phyloP scores from a whole-genome alignment of 1,140 invertebrate species.

The Procambarus virginalis region DNA sequence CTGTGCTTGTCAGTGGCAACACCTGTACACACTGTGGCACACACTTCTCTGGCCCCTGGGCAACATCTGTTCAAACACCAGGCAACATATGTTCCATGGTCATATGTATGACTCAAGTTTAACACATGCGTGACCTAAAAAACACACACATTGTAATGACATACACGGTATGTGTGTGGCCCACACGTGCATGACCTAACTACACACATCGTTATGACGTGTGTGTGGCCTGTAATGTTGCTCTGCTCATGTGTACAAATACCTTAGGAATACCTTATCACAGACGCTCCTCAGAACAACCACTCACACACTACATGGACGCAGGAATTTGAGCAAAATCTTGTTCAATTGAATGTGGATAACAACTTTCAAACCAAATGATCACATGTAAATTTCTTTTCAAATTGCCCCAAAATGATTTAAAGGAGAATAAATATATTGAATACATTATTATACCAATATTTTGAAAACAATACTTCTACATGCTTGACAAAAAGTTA shows the following conservation, averaged over 20 bases:
- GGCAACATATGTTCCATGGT: neutral
- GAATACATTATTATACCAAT: neutral
- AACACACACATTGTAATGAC: neutral
- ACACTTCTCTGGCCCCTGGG: neutral
- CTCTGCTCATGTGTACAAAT: neutral
- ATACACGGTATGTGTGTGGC: neutral
- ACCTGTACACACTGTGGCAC: neutral
- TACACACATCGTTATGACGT: neutral
- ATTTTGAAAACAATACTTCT: neutral
- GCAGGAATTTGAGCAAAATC: conserved; percentile 12
- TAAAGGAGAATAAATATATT: neutral
- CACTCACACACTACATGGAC: neutral
- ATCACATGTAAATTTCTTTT: neutral
- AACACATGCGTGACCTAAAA: neutral
- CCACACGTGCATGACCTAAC: neutral
- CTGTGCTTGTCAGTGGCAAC: neutral
- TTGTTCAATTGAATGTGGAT: conserved; percentile 14
- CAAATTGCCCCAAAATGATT: neutral
- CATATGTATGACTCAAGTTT: neutral
- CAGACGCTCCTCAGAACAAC: neutral
- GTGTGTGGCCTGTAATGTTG: neutral
- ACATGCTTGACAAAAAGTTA: neutral
- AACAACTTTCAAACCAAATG: neutral
- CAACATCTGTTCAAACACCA: neutral
- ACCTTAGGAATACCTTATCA: conserved; percentile 9